Conservation (phyloP, 2,888 invertebrate genomes). For the Drosophila nr. medialis region DNA sequence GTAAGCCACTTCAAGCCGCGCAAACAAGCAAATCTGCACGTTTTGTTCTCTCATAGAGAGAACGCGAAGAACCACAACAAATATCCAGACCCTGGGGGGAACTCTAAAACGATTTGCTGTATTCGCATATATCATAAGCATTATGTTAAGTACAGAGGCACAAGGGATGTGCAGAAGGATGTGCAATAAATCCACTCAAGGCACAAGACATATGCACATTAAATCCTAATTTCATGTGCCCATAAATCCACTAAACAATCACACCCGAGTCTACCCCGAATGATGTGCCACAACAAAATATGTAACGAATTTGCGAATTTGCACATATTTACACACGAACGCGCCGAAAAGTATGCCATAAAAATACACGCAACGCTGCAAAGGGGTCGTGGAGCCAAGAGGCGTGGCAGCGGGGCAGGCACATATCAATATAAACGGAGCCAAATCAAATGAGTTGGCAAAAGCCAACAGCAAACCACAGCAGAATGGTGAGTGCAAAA, state of each 20-base stretch:
- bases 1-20: constrained; percentile 51
- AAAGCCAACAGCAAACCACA: constrained; percentile 56
- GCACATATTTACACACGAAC: constrained; percentile 75
- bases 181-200: constrained; percentile 72
- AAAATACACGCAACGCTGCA: constrained; percentile 59
- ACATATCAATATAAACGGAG: constrained; percentile 71
- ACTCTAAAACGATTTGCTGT: constrained; percentile 64
- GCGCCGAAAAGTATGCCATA: constrained; percentile 73
- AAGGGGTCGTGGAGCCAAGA: fast-evolving
- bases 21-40: constrained; percentile 12
- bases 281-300: constrained; percentile 62
- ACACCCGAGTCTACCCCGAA: constrained; percentile 54
- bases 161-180: constrained; percentile 50
- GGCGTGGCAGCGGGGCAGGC: constrained; percentile 6
- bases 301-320: constrained; percentile 72
- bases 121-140: constrained; percentile 72
- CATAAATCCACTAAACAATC: constrained; percentile 79
- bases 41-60: constrained; percentile 1
- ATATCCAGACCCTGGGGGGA: constrained; percentile 17
- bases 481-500: neutral
- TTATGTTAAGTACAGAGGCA: constrained; percentile 67
- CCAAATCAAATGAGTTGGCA: constrained; percentile 78
- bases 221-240: constrained; percentile 80
- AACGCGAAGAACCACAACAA: constrained; percentile 31
- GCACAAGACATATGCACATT: constrained; percentile 76